Evolutionary conservation across 2,113 vertebrate genomes (phyloP).

Genomic region (Albula goreensis): DNA sequence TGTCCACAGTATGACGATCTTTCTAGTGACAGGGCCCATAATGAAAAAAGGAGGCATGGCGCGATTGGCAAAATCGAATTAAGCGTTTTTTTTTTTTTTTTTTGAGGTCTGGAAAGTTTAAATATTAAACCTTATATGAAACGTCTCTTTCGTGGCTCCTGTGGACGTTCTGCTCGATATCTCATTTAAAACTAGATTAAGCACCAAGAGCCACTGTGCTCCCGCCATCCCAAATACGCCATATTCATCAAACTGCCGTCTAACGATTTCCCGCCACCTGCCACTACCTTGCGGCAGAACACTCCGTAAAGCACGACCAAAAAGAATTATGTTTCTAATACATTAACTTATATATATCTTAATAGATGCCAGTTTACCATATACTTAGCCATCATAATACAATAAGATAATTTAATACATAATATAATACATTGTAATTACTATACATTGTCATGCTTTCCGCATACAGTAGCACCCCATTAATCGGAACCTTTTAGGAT

Average conservation of each 20-base stretch:
- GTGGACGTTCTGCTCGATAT: background rate
- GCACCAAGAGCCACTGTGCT: background rate
- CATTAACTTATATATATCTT: background rate
- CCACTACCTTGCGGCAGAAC: background rate
- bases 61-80: background rate
- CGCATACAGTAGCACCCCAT: no score
- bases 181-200: slow-evolving; percentile 7
- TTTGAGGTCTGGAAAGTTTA: background rate
- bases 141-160: background rate
- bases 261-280: background rate
- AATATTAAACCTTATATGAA: background rate
- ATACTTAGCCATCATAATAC: no score
- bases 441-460: no score
- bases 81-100: background rate
- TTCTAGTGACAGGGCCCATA: background rate
- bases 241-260: background rate
- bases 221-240: background rate
- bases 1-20: background rate
- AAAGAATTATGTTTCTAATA: background rate
- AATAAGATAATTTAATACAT: no score
- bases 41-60: background rate
- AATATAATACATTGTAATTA: no score
- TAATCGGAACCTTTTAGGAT: no score
- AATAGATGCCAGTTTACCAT: background rate
- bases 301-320: background rate